phyloP scores from a whole-genome alignment of 2,113 vertebrate genomes.

The Pollachius pollachius region DNA sequence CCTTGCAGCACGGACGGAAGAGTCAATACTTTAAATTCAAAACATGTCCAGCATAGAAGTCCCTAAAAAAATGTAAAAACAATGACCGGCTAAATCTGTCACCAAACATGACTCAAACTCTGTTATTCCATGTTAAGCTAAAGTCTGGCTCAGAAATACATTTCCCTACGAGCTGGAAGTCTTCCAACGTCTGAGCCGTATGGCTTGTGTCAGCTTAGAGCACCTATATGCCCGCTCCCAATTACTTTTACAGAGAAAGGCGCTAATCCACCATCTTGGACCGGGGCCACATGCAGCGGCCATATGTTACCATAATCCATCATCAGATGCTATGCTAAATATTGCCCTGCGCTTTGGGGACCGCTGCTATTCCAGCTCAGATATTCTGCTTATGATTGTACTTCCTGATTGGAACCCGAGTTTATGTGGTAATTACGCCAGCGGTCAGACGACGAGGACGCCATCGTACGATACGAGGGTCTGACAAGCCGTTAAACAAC shows the following conservation, averaged over 20 bases:
- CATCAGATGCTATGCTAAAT: conserved; percentile 25
- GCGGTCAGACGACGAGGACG: no score
- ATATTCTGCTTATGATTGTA: conserved; percentile 30
- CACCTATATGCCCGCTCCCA: conserved; percentile 34
- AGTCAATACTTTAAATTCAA: no score
- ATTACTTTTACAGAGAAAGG: conserved; percentile 46
- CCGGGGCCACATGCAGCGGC: conserved; percentile 35
- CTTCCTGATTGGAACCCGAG: conserved; percentile 21
- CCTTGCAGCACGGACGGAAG: no score
- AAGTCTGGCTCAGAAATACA: conserved; percentile 7
- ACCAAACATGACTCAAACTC: background rate
- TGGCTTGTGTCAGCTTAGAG: conserved; percentile 34
- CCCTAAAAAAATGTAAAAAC: background rate
- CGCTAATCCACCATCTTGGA: conserved; percentile 55
- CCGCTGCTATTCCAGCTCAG: conserved; percentile 30
- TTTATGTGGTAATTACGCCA: background rate
- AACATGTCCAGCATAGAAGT: background rate
- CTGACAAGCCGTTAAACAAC: no score
- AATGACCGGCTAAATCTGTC: background rate
- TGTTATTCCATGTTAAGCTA: conserved; percentile 1
- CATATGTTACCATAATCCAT: conserved; percentile 31
- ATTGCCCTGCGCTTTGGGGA: conserved; percentile 29
- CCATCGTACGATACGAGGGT: no score
- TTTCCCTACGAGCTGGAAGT: conserved; percentile 15
- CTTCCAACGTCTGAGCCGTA: conserved; percentile 16